Evolutionary conservation across 1,140 invertebrate species (phyloP), one percentile per base, ranked within the genome.

Genomic region (Delia radicum): DNA sequence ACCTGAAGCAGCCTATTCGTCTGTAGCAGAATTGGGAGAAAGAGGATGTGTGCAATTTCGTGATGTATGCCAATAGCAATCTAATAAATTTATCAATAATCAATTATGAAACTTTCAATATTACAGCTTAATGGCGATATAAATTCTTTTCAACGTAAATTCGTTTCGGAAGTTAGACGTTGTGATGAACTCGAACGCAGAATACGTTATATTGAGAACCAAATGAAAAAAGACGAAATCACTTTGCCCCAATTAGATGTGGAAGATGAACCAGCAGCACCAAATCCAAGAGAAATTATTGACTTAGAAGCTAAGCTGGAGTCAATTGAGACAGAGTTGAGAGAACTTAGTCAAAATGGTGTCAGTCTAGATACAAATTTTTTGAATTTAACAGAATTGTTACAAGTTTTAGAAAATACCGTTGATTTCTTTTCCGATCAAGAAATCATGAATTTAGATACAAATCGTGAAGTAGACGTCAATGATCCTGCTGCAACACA

Each of bases 241-340:
- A 86, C 85, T 15, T 93, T 98, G 76, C 90, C 93, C 0, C 93
- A 94, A 75, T 91, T 95, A 72, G 90, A 89, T 2, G 94, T 96
- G 78, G 96, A 97, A 77, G 90, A 99, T 83, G 98, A 96, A 84
- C 97, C 97, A 0, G 95, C 97, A 85, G 97, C 98, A 13, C 98
- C 98, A 0, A 96, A 97, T 81, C 97, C 98, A 0, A 90, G 97
- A 65, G 98, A 99, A 88, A 99, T 99, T 94, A 98, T 99, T 77
- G 80, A 86, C 74, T 83, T 87, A 21, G 84, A 97, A 92, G 95
- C 95, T 1, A 94, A 95, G 79, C 91, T 98, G 82, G 96, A 98
- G 85, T 96, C 97, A 87, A 93, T 95, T 5, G 96, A 98, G 85
- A 94, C 94, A 80, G 96, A 98, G 87, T 92, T 98, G 78, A 89